These are phyloP conservation scores for Coremacera marginata DNA, from an alignment of 2,888 invertebrate species.

Conservation along the genomic window DNA sequence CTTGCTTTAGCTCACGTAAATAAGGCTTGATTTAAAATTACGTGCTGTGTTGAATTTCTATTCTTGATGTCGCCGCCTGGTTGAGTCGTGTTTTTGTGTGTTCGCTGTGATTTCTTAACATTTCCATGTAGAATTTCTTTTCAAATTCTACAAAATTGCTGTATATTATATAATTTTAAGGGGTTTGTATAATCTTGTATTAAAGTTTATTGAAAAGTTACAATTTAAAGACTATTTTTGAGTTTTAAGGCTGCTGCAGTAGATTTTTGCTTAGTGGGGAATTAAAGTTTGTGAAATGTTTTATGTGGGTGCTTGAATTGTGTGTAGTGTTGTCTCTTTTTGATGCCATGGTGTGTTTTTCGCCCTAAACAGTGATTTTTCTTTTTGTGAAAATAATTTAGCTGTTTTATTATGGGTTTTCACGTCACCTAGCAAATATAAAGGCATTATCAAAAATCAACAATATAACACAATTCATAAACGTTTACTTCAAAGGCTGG, in stretches of 20 bases:
- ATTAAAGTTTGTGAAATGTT: background rate
- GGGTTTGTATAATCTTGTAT: conserved; percentile 59
- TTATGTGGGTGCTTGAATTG: conserved; percentile 7
- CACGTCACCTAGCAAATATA: no score
- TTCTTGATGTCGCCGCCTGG: conserved; percentile 60
- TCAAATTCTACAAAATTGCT: conserved; percentile 57
- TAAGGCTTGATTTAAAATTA: background rate
- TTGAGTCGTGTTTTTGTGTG: conserved; percentile 57
- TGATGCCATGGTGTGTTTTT: background rate
- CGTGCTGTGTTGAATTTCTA: conserved; percentile 55
- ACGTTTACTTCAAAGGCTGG: no score
- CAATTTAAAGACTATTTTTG: no score
- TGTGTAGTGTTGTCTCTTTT: conserved; percentile 36
- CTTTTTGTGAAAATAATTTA: conserved; percentile 2
- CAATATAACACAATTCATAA: no score
- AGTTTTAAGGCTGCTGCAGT: no score
- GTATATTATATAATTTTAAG: conserved; percentile 54
- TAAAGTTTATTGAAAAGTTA: conserved; percentile 27
- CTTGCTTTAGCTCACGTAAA: conserved; percentile 45
- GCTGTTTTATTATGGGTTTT: no score
- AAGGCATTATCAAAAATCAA: no score
- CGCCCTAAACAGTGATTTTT: conserved; percentile 2
- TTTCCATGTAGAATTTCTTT: conserved; percentile 58
- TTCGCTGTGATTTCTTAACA: conserved; percentile 63
- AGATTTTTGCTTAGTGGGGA: background rate